phyloP scores from a whole-genome alignment of 2,113 vertebrate genomes.

The Rhinopomastus cyanomelas region DNA sequence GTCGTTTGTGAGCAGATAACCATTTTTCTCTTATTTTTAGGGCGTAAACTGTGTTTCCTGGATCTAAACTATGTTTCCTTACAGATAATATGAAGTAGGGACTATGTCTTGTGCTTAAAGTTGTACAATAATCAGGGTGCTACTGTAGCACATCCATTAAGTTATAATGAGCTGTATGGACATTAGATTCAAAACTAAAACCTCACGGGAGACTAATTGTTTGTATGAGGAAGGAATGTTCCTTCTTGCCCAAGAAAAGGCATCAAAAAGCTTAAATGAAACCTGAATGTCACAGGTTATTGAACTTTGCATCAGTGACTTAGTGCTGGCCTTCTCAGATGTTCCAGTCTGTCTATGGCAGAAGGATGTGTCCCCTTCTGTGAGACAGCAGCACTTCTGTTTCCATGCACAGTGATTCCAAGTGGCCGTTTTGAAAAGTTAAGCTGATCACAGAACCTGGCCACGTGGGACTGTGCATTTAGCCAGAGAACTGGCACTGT shows the following conservation, averaged over 20 bases:
- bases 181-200: constrained; percentile 6
- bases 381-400: not conserved
- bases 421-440: not conserved
- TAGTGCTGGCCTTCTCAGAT: not conserved
- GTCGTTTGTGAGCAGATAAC: constrained; percentile 15
- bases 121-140: constrained; percentile 36
- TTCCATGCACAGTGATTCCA: not conserved
- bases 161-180: not conserved
- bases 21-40: constrained; percentile 8
- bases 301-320: not conserved
- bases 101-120: constrained; percentile 1
- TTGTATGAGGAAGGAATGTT: not conserved
- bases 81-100: not conserved
- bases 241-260: not conserved
- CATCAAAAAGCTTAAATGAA: not conserved
- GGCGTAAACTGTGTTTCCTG: not conserved
- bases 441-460: not conserved
- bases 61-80: not conserved
- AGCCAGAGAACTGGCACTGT: not conserved
- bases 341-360: not conserved
- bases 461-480: not conserved
- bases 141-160: constrained; percentile 5
- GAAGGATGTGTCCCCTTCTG: not conserved
- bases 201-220: not conserved
- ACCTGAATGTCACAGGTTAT: not conserved